These are phyloP conservation scores for Norana najaformis DNA, from an alignment of 2,888 invertebrate genomes.

Conservation along the genomic window DNA sequence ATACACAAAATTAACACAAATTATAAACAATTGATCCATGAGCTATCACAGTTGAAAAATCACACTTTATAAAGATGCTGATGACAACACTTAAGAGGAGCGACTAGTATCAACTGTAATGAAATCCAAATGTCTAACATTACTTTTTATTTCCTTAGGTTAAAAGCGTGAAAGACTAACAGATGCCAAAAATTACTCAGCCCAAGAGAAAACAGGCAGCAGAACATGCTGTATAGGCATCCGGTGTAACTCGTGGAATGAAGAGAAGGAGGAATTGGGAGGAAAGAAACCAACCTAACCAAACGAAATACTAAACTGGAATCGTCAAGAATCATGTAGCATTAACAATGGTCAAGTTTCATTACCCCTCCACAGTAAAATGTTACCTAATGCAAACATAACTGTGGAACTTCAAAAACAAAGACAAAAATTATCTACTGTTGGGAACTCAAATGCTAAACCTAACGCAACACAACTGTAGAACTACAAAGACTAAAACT, in stretches of 20 bases:
- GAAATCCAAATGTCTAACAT: not conserved
- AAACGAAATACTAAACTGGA: not conserved
- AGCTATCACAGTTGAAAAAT: slow-evolving; percentile 13
- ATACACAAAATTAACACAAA: not conserved
- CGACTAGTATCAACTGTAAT: not conserved
- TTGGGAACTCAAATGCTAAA: not conserved
- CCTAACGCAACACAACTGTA: not conserved
- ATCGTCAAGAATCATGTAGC: not conserved
- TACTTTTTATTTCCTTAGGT: not conserved
- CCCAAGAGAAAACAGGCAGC: not conserved
- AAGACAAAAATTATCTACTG: not conserved
- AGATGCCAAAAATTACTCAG: not conserved
- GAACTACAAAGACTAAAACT: not conserved
- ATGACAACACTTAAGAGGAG: not conserved
- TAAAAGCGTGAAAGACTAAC: not conserved
- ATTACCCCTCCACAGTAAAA: not conserved
- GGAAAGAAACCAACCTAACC: not conserved
- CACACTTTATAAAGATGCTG: not conserved
- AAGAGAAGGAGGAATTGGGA: not conserved
- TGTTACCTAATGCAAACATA: not conserved
- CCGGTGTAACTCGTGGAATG: too few species aligned
- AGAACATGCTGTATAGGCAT: not conserved
- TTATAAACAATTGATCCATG: not conserved
- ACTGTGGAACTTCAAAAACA: not conserved
- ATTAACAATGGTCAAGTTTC: not conserved